phyloP scores from a whole-genome alignment of 1,140 invertebrate genomes.

The Aphaenogaster ashmeadi region DNA sequence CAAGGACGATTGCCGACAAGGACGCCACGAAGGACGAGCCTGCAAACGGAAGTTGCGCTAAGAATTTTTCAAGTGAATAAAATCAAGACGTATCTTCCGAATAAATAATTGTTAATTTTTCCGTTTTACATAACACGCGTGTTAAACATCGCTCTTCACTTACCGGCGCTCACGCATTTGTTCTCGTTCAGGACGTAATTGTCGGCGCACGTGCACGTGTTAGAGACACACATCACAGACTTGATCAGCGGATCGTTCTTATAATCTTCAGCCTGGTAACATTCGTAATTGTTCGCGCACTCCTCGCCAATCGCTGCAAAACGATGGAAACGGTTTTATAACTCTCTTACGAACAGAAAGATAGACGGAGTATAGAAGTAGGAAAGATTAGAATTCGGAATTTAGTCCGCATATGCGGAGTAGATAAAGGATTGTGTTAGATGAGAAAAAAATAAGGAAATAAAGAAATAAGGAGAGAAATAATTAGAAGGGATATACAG shows the following conservation, averaged over 20 bases:
- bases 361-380: too few species aligned
- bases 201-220: constrained; percentile 49
- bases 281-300: constrained; percentile 59
- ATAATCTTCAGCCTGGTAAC: constrained; percentile 59
- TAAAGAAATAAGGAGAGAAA: too few species aligned
- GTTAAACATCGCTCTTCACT: not conserved
- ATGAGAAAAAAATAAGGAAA: too few species aligned
- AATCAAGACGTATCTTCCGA: not conserved
- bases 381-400: too few species aligned
- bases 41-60: constrained; percentile 14
- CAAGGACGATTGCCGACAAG: not conserved
- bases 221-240: constrained; percentile 28
- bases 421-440: too few species aligned
- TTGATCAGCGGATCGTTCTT: not conserved
- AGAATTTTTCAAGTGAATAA: not conserved
- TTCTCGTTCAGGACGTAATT: not conserved
- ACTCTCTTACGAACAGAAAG: not conserved
- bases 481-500: too few species aligned
- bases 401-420: too few species aligned
- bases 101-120: not conserved
- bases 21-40: not conserved
- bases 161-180: constrained; percentile 58
- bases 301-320: constrained; percentile 45
- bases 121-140: not conserved
- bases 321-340: not conserved